Evolutionary conservation across 2,113 vertebrate species (phyloP), one percentile per base, ranked within the genome.

Genomic region (Epinephelus lanceolatus): DNA sequence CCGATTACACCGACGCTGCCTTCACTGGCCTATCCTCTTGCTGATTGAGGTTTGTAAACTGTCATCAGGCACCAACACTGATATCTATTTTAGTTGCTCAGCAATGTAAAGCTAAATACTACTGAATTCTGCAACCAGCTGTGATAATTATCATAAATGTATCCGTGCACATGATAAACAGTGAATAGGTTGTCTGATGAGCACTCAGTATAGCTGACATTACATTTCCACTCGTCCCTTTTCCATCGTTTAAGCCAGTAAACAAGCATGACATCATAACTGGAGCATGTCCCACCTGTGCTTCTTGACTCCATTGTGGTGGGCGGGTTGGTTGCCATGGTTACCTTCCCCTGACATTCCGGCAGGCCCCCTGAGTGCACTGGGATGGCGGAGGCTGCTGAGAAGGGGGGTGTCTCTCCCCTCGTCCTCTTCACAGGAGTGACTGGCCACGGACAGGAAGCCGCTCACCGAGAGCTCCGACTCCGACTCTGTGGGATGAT

Each of bases 271-370:
- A 89, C 80, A 86, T 89, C 78, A 82, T 81, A 85, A 88, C 77
- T 62, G 70, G 74, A 91, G 62, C 71, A 11, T 66, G 83, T 83
- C 96, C 93, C 96, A 99, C 98, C 98, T 98, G 96, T 97, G 96
- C 42, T 96, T 97, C 92, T 97, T 96, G 91, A 98, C 96, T 89
- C 97, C 98, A 3, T 98, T 99, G 92, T 96, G 93, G 85, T 97
- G 95, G 23, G 87, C 87, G 57, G 96, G 95, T 86, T 94, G 93
- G 86, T 96, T 95, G 77, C 95, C 96, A 92, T 96, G 96, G 78
- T 96, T 96, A 88, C 96, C 95, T 69, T 96, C 96, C 94, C 96
- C 96, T 25, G 98, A 96, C 97, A 97, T 93, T 83, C 94, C 93
- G 91, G 83, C 59, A 80, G 94, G 91, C 86, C 91, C 90, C 83